These are phyloP conservation scores for Noctua fimbriata DNA, from an alignment of 2,888 invertebrate genomes.

Conservation along the genomic window DNA sequence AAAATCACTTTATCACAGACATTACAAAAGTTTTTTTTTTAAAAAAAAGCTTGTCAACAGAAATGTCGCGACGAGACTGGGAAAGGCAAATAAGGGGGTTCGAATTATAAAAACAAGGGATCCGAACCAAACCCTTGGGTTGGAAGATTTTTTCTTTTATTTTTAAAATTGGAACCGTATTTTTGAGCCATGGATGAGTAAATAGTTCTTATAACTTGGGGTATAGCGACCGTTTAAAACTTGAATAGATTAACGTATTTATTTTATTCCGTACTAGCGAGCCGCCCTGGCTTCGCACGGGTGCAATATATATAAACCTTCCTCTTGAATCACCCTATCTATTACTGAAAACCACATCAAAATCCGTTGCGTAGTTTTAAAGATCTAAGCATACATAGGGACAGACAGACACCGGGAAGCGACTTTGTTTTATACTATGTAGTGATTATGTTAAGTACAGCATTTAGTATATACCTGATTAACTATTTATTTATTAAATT, in stretches of 20 bases:
- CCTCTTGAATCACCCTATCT: no score
- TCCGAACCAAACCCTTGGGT: conserved; percentile 69
- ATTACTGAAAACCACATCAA: no score
- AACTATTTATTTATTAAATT: background rate
- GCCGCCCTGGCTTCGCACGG: no score
- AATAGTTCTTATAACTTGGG: conserved; percentile 28
- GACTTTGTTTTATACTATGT: no score
- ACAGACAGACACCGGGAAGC: no score
- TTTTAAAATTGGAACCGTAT: conserved; percentile 56
- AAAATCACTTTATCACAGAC: conserved; percentile 47
- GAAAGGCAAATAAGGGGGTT: conserved; percentile 85
- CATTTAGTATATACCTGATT: background rate
- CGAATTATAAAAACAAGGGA: conserved; percentile 83
- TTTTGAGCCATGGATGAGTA: conserved; percentile 34
- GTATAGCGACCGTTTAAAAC: conserved; percentile 2
- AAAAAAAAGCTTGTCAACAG: conserved; percentile 48
- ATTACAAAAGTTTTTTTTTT: conserved; percentile 37
- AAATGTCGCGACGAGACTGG: conserved; percentile 75
- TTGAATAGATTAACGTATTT: background rate
- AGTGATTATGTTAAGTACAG: no score
- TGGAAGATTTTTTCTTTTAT: conserved; percentile 68
- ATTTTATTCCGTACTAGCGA: background rate
- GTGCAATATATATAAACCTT: no score
- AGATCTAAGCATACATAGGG: no score
- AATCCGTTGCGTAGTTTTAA: no score